Conservation (phyloP, 2,888 invertebrate genomes). For the Volucella zonaria region DNA sequence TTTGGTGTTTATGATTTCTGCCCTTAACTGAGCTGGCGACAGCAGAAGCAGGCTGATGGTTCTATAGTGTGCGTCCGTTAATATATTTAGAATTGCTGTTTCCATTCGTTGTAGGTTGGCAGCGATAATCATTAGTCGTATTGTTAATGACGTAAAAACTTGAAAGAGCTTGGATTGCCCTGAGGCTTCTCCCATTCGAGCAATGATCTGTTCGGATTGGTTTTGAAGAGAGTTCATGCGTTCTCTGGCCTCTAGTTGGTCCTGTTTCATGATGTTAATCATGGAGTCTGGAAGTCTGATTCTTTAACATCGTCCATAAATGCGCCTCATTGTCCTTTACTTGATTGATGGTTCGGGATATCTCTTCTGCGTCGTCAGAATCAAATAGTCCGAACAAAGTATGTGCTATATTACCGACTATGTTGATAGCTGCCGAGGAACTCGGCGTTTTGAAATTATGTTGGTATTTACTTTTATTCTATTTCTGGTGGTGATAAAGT, state of each 20-base stretch:
- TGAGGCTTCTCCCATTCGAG: constrained; percentile 13
- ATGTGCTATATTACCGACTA: too few species aligned
- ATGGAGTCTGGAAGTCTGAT: constrained; percentile 1
- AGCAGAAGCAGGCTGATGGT: accelerated
- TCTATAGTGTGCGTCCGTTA: too few species aligned
- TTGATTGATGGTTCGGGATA: not conserved
- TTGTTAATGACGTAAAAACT: not conserved
- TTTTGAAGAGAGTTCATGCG: constrained; percentile 1
- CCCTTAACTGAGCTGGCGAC: too few species aligned
- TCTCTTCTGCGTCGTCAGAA: too few species aligned
- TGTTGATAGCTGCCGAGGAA: too few species aligned
- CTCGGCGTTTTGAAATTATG: too few species aligned
- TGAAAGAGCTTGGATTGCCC: not conserved
- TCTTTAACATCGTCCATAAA: constrained; percentile 10
- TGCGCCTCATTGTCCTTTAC: not conserved
- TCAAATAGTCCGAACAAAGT: too few species aligned
- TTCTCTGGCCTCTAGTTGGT: not conserved
- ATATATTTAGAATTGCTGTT: too few species aligned
- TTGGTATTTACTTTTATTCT: too few species aligned
- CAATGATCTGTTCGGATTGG: not conserved
- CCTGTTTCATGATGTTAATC: not conserved
- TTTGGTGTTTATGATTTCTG: too few species aligned
- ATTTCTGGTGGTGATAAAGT: not conserved
- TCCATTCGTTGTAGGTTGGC: too few species aligned
- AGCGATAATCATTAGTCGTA: not conserved